These are phyloP conservation scores for Pseudococcus jackbeardsleyi DNA, from an alignment of 2,888 invertebrate genomes.

Conservation along the genomic window DNA sequence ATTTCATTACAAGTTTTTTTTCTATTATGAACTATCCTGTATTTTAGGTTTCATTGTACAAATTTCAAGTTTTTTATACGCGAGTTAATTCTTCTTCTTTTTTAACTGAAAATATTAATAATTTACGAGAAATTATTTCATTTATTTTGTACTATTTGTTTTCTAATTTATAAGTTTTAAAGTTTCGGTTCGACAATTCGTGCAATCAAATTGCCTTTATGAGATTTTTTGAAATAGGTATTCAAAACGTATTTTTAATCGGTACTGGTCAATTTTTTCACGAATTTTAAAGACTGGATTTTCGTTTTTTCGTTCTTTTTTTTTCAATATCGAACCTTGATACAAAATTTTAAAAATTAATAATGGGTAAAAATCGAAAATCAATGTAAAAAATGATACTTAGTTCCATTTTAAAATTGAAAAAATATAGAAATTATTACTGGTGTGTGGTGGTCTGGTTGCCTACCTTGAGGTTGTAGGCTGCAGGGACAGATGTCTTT, in stretches of 20 bases:
- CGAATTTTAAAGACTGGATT: no score
- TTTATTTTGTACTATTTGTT: constrained; percentile 48
- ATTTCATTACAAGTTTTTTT: neutral
- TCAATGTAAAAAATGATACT: no score
- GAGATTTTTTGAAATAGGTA: neutral
- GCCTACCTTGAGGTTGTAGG: no score
- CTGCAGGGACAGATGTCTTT: no score
- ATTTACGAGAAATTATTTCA: constrained; percentile 15
- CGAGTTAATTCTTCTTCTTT: neutral
- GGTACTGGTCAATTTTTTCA: neutral
- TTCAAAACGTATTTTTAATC: neutral
- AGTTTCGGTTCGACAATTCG: neutral
- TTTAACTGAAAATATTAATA: neutral
- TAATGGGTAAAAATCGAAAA: no score
- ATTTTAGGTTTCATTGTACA: constrained; percentile 30
- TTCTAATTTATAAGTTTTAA: constrained; percentile 21
- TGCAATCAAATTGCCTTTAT: constrained; percentile 10
- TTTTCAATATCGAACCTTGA: no score
- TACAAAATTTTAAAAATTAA: no score
- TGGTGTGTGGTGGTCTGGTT: no score
- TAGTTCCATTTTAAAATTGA: no score
- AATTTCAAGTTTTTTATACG: constrained; percentile 22
- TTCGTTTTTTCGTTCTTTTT: no score
- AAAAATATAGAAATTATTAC: no score
- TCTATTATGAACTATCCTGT: constrained; percentile 5